A percentile compares a stretch with the other conserved stretches of the same genome.
phyloP scores from a whole-genome alignment of 2,113 vertebrate species.

The Spea bombifrons region DNA sequence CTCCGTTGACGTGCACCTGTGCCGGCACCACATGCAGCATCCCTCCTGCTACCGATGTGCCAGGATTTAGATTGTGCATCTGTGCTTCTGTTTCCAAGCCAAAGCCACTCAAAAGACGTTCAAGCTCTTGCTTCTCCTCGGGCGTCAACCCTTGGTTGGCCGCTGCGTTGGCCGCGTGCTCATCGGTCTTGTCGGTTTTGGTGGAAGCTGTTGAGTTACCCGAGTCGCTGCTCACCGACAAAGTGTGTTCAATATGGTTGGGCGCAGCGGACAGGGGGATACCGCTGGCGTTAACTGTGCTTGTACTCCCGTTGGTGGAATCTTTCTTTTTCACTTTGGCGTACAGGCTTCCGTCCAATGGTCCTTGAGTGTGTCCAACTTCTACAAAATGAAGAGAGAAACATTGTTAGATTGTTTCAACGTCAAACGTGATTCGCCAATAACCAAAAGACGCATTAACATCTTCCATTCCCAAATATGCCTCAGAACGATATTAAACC shows the following conservation, averaged over 20 bases:
- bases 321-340: slow-evolving; percentile 98
- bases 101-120: slow-evolving; percentile 87
- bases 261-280: slow-evolving; percentile 67
- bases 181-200: slow-evolving; percentile 93
- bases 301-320: slow-evolving; percentile 72
- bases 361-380: slow-evolving; percentile 92
- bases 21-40: slow-evolving; percentile 83
- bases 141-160: slow-evolving; percentile 75
- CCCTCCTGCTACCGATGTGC: slow-evolving; percentile 59
- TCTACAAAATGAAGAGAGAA: slow-evolving; percentile 68
- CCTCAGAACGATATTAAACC: not conserved
- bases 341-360: slow-evolving; percentile 94
- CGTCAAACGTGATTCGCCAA: slow-evolving; percentile 47
- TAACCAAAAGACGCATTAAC: slow-evolving; percentile 29
- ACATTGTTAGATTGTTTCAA: slow-evolving; percentile 24
- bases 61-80: slow-evolving; percentile 70
- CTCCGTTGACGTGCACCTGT: slow-evolving; percentile 90
- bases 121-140: slow-evolving; percentile 88
- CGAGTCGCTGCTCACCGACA: slow-evolving; percentile 94
- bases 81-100: slow-evolving; percentile 68
- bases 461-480: not conserved
- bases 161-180: slow-evolving; percentile 57
- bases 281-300: slow-evolving; percentile 69
- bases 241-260: slow-evolving; percentile 85
- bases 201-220: slow-evolving; percentile 96